Evolutionary conservation across 2,888 invertebrate species (phyloP).

Genomic region (Coenonympha arcania): DNA sequence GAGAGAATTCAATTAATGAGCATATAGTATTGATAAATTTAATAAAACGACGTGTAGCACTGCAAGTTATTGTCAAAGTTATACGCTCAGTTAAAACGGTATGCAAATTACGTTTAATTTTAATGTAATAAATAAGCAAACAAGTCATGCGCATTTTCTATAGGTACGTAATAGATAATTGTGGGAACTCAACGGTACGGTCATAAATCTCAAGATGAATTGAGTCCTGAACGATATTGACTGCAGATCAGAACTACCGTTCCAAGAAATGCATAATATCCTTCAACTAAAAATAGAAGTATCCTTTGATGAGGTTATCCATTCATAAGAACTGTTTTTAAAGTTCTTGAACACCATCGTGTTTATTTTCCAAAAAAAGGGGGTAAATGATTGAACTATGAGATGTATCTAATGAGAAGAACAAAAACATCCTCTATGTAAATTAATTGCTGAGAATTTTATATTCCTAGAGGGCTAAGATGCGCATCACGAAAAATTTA

Average conservation of each 20-base stretch:
- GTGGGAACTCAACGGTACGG: conserved; percentile 53
- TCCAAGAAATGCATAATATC: conserved; percentile 18
- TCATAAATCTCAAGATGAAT: conserved; percentile 61
- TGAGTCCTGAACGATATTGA: conserved; percentile 54
- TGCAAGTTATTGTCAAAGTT: no score
- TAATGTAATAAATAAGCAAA: neutral
- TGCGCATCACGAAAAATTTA: no score
- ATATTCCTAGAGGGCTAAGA: no score
- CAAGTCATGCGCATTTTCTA: conserved; percentile 1
- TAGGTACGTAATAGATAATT: conserved; percentile 43
- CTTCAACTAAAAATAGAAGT: neutral
- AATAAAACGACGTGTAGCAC: neutral
- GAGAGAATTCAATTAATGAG: neutral
- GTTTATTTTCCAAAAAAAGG: no score
- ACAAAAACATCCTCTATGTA: no score
- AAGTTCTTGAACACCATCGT: no score
- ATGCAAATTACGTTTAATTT: neutral
- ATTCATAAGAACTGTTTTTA: no score
- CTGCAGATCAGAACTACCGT: conserved; percentile 58
- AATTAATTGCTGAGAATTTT: no score
- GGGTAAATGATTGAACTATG: neutral
- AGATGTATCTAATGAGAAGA: no score
- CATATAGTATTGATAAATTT: neutral
- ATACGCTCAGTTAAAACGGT: neutral
- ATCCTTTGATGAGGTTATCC: neutral